Evolutionary conservation across 2,888 invertebrate species (phyloP), one percentile per base, ranked within the genome.

Genomic region (Heliconius ismenius): DNA sequence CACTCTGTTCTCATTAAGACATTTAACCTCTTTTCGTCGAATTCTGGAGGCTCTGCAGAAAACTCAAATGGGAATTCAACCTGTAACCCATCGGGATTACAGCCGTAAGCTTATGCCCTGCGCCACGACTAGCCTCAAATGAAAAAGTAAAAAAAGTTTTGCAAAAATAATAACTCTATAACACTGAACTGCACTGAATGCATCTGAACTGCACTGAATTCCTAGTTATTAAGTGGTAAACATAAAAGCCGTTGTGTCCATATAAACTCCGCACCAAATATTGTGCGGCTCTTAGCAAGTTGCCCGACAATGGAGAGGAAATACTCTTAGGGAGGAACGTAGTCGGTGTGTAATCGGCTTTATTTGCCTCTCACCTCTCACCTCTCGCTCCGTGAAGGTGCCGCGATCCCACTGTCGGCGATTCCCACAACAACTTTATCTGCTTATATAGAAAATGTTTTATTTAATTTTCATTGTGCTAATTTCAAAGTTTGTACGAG

Each of bases 301-400:
- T 81, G 62, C 79, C 79, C 78, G 80, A 89, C 89, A 90, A 89
- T 86, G 81, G 84, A 83, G 81, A 82, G 84, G 84, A 85, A 88
- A 89, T 86, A 84, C 83, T 84, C 83, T 84, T 79, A 81, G 83
- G 80, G 82, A 84, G 86, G 82, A 87, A 87, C 85, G 86, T 86
- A 85, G 87, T 86, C 84, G 83, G 85, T 87, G 83, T 89, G 87
- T 92, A 92, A 93, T 90, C 92, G 89, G 92, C 91, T 93, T 93
- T 91, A 81, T 85, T 86, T 83, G 80, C 84, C 83, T 86, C 84
- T 82, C 84, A 79, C 83, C 81, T 82, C 77, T 77, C 79, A 79
- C 83, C 81, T 82, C 77, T 78, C 79, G 77, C 82, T 83, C 84
- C 84, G 84, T 85, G 84, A 78, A 81, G 78, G 81, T 80, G 80